Conservation (phyloP, 2,113 vertebrate genomes). For the Centrocercus urophasianus region DNA sequence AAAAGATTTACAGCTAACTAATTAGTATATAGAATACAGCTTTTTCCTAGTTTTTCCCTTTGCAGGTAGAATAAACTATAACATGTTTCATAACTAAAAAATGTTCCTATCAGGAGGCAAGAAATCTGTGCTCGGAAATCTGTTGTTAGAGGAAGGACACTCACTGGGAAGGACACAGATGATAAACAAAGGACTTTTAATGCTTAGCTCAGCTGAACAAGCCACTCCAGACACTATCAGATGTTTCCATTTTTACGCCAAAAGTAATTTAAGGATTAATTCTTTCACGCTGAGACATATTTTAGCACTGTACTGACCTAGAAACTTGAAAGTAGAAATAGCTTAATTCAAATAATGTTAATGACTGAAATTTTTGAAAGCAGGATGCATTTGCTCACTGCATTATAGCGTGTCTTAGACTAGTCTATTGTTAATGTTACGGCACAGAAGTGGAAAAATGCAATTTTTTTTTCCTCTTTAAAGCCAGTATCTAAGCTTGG, state of each 20-base stretch:
- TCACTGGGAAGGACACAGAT: neutral
- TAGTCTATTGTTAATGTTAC: neutral
- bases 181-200: neutral
- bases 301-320: slow-evolving; percentile 11
- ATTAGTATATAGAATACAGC: neutral
- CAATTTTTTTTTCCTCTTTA: neutral
- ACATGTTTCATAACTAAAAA: neutral
- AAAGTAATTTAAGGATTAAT: slow-evolving; percentile 35
- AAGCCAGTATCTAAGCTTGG: neutral
- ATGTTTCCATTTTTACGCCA: slow-evolving; percentile 32
- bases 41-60: neutral
- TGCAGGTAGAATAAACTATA: neutral
- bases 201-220: slow-evolving; percentile 37
- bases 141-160: neutral
- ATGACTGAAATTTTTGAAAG: neutral
- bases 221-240: neutral
- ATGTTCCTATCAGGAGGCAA: neutral
- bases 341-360: neutral
- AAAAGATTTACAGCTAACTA: neutral
- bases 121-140: neutral
- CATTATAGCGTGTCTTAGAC: neutral
- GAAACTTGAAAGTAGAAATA: slow-evolving; percentile 20
- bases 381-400: neutral
- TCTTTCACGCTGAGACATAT: neutral
- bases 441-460: neutral